Conservation (phyloP, 1,140 invertebrate species). For the Trissolcus basalis region DNA sequence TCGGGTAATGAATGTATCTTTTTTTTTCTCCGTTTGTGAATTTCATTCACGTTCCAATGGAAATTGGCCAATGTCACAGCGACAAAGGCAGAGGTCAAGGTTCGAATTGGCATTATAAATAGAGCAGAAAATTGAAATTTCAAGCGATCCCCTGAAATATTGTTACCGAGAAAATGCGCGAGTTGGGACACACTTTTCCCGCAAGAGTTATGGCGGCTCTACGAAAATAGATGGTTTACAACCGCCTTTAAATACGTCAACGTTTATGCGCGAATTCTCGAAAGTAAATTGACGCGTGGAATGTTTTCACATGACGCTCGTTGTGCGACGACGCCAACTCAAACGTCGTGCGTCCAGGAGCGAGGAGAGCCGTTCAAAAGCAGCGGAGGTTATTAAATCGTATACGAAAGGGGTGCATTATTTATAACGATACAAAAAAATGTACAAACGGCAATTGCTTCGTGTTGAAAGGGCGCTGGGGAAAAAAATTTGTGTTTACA, state of each 20-base stretch:
- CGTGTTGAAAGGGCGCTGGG: background rate
- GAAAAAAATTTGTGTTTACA: slow-evolving; percentile 39
- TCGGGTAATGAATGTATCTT: too few relatives aligned
- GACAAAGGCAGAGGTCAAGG: slow-evolving; percentile 20
- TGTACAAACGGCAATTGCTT: slow-evolving; percentile 1
- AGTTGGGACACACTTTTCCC: slow-evolving; percentile 41
- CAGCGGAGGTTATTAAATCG: slow-evolving; percentile 67
- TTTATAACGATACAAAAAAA: slow-evolving; percentile 30
- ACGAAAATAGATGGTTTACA: slow-evolving; percentile 75
- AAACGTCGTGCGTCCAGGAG: slow-evolving; percentile 56
- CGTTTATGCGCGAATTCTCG: slow-evolving; percentile 72
- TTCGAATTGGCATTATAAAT: slow-evolving; percentile 27
- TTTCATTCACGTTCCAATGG: background rate
- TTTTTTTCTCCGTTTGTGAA: background rate
- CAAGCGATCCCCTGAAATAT: slow-evolving; percentile 37
- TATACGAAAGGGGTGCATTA: slow-evolving; percentile 6
- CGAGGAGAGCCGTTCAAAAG: slow-evolving; percentile 28
- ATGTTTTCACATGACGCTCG: slow-evolving; percentile 71
- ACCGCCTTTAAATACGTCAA: slow-evolving; percentile 75
- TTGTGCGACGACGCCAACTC: slow-evolving; percentile 67
- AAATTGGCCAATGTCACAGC: background rate
- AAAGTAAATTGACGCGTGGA: slow-evolving; percentile 73
- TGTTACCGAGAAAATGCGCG: slow-evolving; percentile 40
- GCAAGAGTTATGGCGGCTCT: slow-evolving; percentile 29
- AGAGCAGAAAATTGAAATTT: slow-evolving; percentile 45